Conservation (phyloP, 2,888 invertebrate species). For the Caenorhabditis macrosperma region DNA sequence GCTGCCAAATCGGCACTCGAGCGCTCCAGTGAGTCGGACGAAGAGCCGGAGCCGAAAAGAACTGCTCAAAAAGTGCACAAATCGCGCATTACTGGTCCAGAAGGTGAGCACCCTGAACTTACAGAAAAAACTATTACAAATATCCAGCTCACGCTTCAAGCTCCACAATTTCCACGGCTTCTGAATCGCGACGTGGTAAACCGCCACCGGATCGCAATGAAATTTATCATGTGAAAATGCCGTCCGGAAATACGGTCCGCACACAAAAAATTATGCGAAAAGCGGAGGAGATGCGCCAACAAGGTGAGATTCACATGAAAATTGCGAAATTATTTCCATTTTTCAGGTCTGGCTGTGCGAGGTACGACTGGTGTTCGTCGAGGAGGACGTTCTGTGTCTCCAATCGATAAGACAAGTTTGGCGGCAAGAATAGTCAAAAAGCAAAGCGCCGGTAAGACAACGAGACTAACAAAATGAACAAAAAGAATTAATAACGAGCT, state of each 20-base stretch:
- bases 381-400: conserved; percentile 64
- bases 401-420: conserved; percentile 60
- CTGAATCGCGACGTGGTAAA: conserved; percentile 53
- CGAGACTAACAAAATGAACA: too few relatives aligned
- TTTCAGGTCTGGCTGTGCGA: conserved; percentile 65
- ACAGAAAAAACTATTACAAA: neutral
- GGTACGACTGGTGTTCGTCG: conserved; percentile 75
- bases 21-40: conserved; percentile 3
- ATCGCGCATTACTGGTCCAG: conserved; percentile 40
- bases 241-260: conserved; percentile 70
- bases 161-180: neutral
- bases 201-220: conserved; percentile 72
- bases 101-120: neutral
- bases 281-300: conserved; percentile 61
- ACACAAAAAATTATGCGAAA: conserved; percentile 69
- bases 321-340: too few relatives aligned
- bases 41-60: conserved; percentile 1
- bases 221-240: conserved; percentile 77
- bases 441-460: conserved; percentile 8
- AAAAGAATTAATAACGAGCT: too few relatives aligned
- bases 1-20: conserved; percentile 33
- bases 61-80: neutral
- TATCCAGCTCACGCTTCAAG: neutral
- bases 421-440: conserved; percentile 41
- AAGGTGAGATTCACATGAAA: conserved; percentile 52